Evolutionary conservation across 2,888 invertebrate species (phyloP).

Genomic region (Molanna angustata): DNA sequence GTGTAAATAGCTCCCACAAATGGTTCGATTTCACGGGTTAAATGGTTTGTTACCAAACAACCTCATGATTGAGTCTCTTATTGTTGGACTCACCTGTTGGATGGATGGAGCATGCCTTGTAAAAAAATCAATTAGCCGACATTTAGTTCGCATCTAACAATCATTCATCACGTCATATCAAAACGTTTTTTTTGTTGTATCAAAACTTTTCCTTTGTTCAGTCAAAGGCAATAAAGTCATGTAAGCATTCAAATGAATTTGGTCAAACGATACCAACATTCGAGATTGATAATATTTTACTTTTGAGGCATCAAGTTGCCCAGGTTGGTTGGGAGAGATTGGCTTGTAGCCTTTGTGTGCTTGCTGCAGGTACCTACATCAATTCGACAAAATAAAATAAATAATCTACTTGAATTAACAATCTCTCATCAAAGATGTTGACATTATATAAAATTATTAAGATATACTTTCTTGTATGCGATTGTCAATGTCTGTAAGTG

Average conservation of each 20-base stretch:
- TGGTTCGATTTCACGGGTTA: conserved; percentile 10
- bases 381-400: too few species aligned
- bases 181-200: conserved; percentile 23
- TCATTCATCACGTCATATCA: conserved; percentile 34
- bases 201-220: conserved; percentile 16
- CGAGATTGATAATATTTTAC: too few species aligned
- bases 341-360: too few species aligned
- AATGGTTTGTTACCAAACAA: conserved; percentile 10
- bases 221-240: conserved; percentile 5
- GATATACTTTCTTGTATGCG: too few species aligned
- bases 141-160: conserved; percentile 28
- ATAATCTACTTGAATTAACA: too few species aligned
- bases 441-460: too few species aligned
- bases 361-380: too few species aligned
- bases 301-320: too few species aligned
- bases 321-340: too few species aligned
- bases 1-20: neutral
- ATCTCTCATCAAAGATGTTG: too few species aligned
- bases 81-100: conserved; percentile 17
- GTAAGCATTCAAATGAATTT: conserved; percentile 9
- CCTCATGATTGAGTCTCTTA: neutral
- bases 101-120: conserved; percentile 1
- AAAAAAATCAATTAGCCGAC: conserved; percentile 33
- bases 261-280: too few species aligned
- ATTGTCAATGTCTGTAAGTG: too few species aligned